Conservation (phyloP, 1,140 invertebrate species). For the Lucilia sericata region DNA sequence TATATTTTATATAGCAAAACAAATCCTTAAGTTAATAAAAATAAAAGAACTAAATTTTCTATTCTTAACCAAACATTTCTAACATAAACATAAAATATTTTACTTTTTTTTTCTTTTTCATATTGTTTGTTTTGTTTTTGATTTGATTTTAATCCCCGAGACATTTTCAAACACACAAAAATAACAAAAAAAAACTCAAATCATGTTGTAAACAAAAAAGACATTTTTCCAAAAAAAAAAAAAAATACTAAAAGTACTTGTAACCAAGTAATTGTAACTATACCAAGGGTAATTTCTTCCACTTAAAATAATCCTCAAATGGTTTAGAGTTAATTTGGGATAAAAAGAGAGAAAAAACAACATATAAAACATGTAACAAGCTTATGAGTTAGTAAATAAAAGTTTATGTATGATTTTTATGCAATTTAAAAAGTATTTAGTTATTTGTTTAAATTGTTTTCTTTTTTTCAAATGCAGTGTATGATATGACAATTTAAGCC, state of each 20-base stretch:
- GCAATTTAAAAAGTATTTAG: too few relatives aligned
- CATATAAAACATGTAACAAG: background rate
- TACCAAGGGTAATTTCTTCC: slow-evolving; percentile 17
- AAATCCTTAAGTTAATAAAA: too few relatives aligned
- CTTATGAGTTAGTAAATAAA: background rate
- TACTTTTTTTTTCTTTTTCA: background rate
- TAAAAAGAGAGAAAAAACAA: background rate
- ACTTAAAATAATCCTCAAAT: slow-evolving; percentile 27
- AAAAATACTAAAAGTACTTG: background rate
- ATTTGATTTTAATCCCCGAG: slow-evolving; percentile 45
- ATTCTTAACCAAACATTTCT: background rate
- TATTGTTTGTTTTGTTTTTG: slow-evolving; percentile 24
- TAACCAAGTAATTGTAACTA: slow-evolving; percentile 8
- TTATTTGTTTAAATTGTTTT: background rate
- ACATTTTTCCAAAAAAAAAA: background rate
- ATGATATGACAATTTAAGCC: background rate
- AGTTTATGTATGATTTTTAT: background rate
- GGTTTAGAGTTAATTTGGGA: background rate
- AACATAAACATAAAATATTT: background rate
- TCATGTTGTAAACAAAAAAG: background rate
- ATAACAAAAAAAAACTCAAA: background rate
- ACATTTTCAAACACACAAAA: slow-evolving; percentile 8
- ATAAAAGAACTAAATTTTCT: background rate
- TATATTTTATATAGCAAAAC: too few relatives aligned
- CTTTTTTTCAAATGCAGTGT: background rate